Conservation (phyloP, 2,888 invertebrate species). For the Amiota minor region DNA sequence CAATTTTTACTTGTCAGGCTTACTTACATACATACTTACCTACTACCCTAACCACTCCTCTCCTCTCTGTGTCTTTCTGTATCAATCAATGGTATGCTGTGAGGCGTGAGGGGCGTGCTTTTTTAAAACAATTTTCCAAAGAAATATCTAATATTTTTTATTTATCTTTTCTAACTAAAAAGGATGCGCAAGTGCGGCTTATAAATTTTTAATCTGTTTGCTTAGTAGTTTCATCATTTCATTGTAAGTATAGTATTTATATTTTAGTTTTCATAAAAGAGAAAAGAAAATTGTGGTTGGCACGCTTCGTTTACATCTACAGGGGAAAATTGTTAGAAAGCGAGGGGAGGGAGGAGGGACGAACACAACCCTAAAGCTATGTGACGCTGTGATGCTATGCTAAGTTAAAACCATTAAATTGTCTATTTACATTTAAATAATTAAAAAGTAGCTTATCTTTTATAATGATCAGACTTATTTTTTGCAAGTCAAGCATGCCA, state of each 20-base stretch:
- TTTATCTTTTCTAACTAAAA: slow-evolving; percentile 14
- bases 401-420: slow-evolving; percentile 15
- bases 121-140: slow-evolving; percentile 3
- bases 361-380: background rate
- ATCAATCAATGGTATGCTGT: too few relatives aligned
- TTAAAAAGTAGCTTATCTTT: slow-evolving; percentile 14
- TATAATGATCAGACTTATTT: background rate
- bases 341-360: background rate
- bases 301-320: slow-evolving; percentile 48
- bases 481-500: slow-evolving; percentile 54
- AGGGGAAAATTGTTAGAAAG: background rate
- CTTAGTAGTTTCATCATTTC: background rate
- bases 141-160: background rate
- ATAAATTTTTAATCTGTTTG: slow-evolving; percentile 63
- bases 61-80: too few relatives aligned
- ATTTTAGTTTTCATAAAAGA: slow-evolving; percentile 30
- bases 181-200: slow-evolving; percentile 62
- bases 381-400: slow-evolving; percentile 42
- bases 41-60: too few relatives aligned
- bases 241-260: slow-evolving; percentile 54
- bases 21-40: too few relatives aligned
- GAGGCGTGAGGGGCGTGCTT: background rate
- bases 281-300: slow-evolving; percentile 52
- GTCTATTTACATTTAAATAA: slow-evolving; percentile 29
- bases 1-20: slow-evolving; percentile 9